A percentile compares a stretch with the other conserved stretches of the same genome.
phyloP scores from a whole-genome alignment of 2,888 invertebrate species.

The Cylloceria caligata region DNA sequence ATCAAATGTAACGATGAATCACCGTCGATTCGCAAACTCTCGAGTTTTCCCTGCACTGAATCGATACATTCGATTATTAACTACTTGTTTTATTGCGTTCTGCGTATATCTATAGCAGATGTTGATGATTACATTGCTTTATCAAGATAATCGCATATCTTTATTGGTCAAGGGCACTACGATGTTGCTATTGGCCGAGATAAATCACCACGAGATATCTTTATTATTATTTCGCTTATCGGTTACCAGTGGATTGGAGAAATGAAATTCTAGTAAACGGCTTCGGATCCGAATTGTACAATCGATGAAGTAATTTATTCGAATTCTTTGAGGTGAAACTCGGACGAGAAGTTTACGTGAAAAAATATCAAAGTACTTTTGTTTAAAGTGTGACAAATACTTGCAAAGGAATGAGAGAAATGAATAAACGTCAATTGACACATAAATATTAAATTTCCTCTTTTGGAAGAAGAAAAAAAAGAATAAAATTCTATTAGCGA shows the following conservation, averaged over 20 bases:
- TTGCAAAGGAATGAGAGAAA: neutral
- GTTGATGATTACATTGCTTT: conserved; percentile 19
- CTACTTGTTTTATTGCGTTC: conserved; percentile 5
- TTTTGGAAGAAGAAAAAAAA: neutral
- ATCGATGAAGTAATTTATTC: neutral
- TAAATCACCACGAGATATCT: conserved; percentile 21
- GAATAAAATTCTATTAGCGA: neutral
- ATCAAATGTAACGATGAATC: neutral
- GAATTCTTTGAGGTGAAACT: neutral
- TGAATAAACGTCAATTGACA: neutral
- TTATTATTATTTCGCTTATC: conserved; percentile 42
- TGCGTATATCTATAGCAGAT: neutral
- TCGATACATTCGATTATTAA: neutral
- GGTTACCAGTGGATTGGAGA: conserved; percentile 28
- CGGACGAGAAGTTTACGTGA: too few relatives aligned
- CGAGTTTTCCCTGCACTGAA: conserved; percentile 10
- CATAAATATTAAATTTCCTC: neutral
- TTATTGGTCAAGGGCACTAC: conserved; percentile 28
- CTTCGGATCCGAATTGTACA: neutral
- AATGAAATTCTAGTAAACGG: conserved; percentile 1
- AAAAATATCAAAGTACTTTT: neutral
- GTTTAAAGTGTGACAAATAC: neutral
- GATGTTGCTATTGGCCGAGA: conserved; percentile 1
- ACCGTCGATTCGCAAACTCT: neutral
- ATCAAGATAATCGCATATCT: conserved; percentile 29